A percentile compares a stretch with the other conserved stretches of the same genome.
Evolutionary conservation across 2,888 invertebrate genomes (phyloP).

Genomic region (Chrysolina americana): DNA sequence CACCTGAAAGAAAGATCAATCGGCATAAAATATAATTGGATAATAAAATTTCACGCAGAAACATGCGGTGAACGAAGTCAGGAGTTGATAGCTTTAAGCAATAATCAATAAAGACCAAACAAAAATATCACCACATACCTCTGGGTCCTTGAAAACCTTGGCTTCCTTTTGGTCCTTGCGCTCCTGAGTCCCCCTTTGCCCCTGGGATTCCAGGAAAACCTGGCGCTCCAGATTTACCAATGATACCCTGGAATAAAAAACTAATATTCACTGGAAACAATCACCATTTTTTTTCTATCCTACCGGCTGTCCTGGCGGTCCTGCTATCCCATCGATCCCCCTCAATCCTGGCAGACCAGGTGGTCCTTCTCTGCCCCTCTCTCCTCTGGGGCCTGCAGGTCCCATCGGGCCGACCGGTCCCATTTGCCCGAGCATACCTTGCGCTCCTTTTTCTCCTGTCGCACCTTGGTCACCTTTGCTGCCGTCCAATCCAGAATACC

Average conservation of each 20-base stretch:
- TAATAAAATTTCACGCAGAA: too few species aligned
- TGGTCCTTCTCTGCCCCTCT: slow-evolving; percentile 87
- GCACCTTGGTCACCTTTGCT: slow-evolving; percentile 85
- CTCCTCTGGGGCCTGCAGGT: slow-evolving; percentile 84
- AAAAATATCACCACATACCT: slow-evolving; percentile 64
- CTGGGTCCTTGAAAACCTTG: slow-evolving; percentile 86
- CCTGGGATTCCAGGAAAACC: slow-evolving; percentile 89
- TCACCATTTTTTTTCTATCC: background rate
- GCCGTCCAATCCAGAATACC: slow-evolving; percentile 85
- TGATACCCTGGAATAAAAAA: slow-evolving; percentile 74
- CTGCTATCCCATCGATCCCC: slow-evolving; percentile 85
- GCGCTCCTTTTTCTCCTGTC: slow-evolving; percentile 82
- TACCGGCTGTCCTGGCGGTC: slow-evolving; percentile 83
- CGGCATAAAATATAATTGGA: too few species aligned
- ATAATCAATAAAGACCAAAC: too few species aligned
- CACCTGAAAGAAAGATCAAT: slow-evolving; percentile 60
- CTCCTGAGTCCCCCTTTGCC: slow-evolving; percentile 85
- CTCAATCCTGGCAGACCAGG: slow-evolving; percentile 83
- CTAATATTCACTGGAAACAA: background rate
- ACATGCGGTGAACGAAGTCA: too few species aligned
- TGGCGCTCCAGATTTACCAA: slow-evolving; percentile 87
- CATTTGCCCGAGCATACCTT: slow-evolving; percentile 78
- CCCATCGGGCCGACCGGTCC: slow-evolving; percentile 83
- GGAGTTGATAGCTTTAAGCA: too few species aligned
- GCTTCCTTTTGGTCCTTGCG: slow-evolving; percentile 83